Evolutionary conservation across 2,797 vertebrate genomes (phyloP), one percentile per base, ranked within the genome.

Genomic region (Melanogrammus aeglefinus): DNA sequence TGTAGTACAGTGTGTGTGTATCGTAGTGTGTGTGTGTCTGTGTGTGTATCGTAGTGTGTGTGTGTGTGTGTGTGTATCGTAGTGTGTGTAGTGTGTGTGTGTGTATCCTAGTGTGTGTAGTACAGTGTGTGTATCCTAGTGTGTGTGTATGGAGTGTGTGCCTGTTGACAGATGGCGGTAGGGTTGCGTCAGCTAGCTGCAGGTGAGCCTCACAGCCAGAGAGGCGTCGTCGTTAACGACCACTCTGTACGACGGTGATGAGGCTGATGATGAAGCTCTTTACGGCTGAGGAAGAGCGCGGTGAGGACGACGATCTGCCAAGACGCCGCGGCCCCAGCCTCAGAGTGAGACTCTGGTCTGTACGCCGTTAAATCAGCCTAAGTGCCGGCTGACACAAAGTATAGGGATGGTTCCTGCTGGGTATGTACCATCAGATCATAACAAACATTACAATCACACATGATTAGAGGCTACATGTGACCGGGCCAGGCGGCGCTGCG

Each of bases 191-290:
- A 85, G 82, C 78, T 75, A 4, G 77, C 63, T 83, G 80, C 77
- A 73, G 83, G 79, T 75, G 81, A 75, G 85, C 75, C 76, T 77
- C 81, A 78, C 47, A 78, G 80, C 78, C 84, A 85, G 79, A 83
- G 51, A 83, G 78, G 18, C 83, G 89, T 83, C 78, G 86, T 81
- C 80, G 81, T 84, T 69, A 72, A 77, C 72, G 79, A 81, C 78
- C 72, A 80, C 73, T 70, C 74, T 83, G 80, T 63, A 27, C 13
- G 24, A 66, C 4, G 63, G n/a, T 24, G 63, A 66, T 27, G 63
- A 24, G 8, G 63, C 4, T 12, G 63, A 69, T 27, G 63, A 10
- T 69, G 63, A 69, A 21, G 63, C 1, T 24, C n/a, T 36, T 69
- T 78, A 47, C 63, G 75, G n/a, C 21, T n/a, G 47, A 13, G 10